A percentile compares a stretch with the other conserved stretches of the same genome.
These are phyloP conservation scores for Molossus molossus DNA, from an alignment of 2,797 vertebrate species.

Conservation along the genomic window DNA sequence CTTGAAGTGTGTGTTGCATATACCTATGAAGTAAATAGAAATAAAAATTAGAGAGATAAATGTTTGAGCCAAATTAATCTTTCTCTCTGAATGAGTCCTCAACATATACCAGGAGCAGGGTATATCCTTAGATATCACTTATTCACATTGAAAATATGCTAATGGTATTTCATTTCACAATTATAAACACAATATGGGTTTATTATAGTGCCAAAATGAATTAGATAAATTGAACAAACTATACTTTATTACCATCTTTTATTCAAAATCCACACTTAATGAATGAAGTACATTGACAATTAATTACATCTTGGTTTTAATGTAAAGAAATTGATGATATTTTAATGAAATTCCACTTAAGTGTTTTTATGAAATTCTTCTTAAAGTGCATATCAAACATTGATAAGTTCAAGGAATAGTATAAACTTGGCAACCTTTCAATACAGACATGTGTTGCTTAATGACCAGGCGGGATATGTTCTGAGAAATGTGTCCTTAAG, in stretches of 20 bases:
- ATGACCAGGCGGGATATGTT: neutral
- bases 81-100: neutral
- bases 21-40: neutral
- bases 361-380: neutral
- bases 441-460: neutral
- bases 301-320: neutral
- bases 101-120: neutral
- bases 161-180: neutral
- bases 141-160: neutral
- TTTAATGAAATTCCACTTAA: neutral
- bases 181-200: neutral
- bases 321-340: neutral
- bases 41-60: neutral
- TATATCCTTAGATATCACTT: neutral
- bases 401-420: neutral
- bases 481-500: neutral
- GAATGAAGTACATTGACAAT: neutral
- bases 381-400: neutral
- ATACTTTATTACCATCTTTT: neutral
- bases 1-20: neutral
- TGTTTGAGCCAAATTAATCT: neutral
- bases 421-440: neutral
- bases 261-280: neutral
- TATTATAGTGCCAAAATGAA: neutral
- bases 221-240: neutral